Conservation (phyloP, 2,797 vertebrate species). For the Tarsius wallacei region DNA sequence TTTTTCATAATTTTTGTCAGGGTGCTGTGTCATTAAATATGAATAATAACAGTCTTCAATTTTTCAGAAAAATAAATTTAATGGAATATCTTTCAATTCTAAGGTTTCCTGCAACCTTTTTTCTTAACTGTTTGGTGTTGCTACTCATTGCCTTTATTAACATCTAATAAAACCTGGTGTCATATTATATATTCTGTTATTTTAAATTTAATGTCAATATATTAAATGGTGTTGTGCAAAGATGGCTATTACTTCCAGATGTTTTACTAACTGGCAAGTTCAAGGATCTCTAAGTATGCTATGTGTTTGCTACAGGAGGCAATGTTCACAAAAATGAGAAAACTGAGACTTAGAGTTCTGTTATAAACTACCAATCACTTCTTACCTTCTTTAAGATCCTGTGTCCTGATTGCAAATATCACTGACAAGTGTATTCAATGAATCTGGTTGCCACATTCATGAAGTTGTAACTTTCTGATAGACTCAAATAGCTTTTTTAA, state of each 20-base stretch:
- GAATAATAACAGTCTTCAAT: not conserved
- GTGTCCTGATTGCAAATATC: not conserved
- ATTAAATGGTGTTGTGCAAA: slow-evolving; percentile 78
- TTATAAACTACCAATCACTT: not conserved
- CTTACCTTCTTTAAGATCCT: not conserved
- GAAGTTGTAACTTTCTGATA: slow-evolving; percentile 15
- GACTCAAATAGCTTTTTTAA: slow-evolving; percentile 39
- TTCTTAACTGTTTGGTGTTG: slow-evolving; percentile 63
- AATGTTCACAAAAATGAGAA: slow-evolving; percentile 49
- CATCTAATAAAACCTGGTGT: slow-evolving; percentile 82
- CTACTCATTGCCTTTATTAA: slow-evolving; percentile 78
- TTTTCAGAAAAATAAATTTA: slow-evolving; percentile 75
- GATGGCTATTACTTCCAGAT: slow-evolving; percentile 85
- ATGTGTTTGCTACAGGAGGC: slow-evolving; percentile 38
- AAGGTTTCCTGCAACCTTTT: slow-evolving; percentile 60
- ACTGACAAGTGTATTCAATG: not conserved
- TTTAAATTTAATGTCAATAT: slow-evolving; percentile 84
- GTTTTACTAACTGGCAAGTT: slow-evolving; percentile 70
- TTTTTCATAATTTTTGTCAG: slow-evolving; percentile 41
- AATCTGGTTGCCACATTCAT: not conserved
- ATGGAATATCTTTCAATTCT: slow-evolving; percentile 66
- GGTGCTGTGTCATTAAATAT: slow-evolving; percentile 8
- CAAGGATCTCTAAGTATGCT: slow-evolving; percentile 39
- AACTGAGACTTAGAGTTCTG: not conserved
- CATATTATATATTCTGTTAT: slow-evolving; percentile 85